Evolutionary conservation across 23 tunicate genomes (phyloP), one percentile per base, ranked within the genome.

Genomic region (Aplidium turbinatum): DNA sequence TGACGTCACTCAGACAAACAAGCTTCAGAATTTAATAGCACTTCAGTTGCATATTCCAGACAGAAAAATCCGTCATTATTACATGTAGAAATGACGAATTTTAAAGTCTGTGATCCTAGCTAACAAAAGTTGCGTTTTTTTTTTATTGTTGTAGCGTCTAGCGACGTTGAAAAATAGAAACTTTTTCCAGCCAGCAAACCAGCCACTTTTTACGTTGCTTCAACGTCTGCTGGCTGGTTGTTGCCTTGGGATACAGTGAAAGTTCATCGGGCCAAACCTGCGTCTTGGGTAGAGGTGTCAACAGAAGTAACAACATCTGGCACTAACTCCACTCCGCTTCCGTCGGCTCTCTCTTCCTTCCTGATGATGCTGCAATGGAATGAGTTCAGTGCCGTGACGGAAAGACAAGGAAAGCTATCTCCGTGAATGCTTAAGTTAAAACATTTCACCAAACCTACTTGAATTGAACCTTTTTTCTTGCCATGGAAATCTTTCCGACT

Each of bases 301-400:
- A 69, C 5, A 25, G 68, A 60, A 29, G 57, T 65, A 13, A 87
- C 72, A 20, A 87, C 79, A 31, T 87, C 85, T 0, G 80, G 25
- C 7, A 87, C 94, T 5, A 87, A 75, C 22, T 87, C 94, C 21
- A 62, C 75, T 25, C 86, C 94, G 31, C 72, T 33, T 4, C 86
- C 86, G 73, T 78, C 86, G 1, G 68, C 75, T 26, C 82, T 30
- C 33, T 87, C 85, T 72, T 79, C 82, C 64, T 80, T 87, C 35
- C 33, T 54, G 7, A 87, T 54, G 32, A 79, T 80, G 57, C 86
- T 87, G 32, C 1, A 57, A 66, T 22, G 62, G n/a, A 52, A 6
- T 24, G n/a, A 11, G 36, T 25, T n/a, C 13, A 61, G 60, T 54
- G 6, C 22, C 4, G 60, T 26, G 19, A 42, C 16, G 50, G 16